Evolutionary conservation across 2,797 vertebrate genomes (phyloP).

Genomic region (Helicolenus hilgendorfi): DNA sequence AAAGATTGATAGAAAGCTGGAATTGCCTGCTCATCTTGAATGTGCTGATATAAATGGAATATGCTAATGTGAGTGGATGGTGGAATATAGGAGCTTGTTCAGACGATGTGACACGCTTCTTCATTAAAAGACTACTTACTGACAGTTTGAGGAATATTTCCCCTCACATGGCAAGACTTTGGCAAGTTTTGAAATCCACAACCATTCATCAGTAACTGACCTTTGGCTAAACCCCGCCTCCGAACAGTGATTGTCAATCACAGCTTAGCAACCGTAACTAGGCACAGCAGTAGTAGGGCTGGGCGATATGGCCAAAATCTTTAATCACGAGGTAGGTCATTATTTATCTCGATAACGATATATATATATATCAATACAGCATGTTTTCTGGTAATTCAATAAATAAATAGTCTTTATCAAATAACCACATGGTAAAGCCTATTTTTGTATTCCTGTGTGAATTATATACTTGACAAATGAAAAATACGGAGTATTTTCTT

Average conservation of each 20-base stretch:
- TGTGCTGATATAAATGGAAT: conserved; percentile 74
- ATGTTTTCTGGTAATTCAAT: too few relatives aligned
- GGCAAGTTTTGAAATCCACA: not conserved
- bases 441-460: too few relatives aligned
- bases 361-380: too few relatives aligned
- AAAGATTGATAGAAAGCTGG: conserved; percentile 77
- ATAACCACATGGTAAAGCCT: too few relatives aligned
- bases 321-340: too few relatives aligned
- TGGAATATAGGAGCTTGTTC: conserved; percentile 34
- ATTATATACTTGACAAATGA: too few relatives aligned
- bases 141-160: conserved; percentile 15
- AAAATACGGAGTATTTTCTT: too few relatives aligned
- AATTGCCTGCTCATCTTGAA: conserved; percentile 61
- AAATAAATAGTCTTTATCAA: too few relatives aligned
- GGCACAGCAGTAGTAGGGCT: not conserved
- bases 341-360: too few relatives aligned
- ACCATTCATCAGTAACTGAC: conserved; percentile 17
- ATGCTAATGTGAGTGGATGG: conserved; percentile 75
- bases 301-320: too few relatives aligned
- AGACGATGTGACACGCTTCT: conserved; percentile 24
- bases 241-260: not conserved
- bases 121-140: conserved; percentile 42
- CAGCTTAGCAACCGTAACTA: not conserved
- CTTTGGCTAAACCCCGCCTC: not conserved
- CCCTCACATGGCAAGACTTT: not conserved